Evolutionary conservation across 92 coral and sea anemone genomes (phyloP).

Genomic region (Bergia puertoricense): DNA sequence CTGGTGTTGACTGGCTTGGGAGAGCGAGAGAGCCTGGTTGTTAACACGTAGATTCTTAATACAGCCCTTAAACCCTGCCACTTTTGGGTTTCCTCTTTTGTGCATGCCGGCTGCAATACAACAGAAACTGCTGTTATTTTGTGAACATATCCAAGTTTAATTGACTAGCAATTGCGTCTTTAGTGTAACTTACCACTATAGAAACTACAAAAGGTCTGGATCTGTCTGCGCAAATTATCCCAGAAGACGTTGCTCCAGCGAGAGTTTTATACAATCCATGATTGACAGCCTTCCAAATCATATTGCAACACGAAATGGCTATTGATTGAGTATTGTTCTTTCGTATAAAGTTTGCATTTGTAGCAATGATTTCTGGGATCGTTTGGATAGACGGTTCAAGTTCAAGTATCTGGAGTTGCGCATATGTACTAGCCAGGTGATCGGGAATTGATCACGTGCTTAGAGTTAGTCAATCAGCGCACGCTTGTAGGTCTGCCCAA

Average conservation of each 20-base stretch:
- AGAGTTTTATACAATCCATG: not conserved
- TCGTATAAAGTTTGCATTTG: no score
- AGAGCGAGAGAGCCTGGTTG: not conserved
- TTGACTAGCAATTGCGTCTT: not conserved
- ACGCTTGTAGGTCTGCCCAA: no score
- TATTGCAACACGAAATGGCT: no score
- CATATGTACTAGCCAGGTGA: no score
- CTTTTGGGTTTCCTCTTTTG: conserved; percentile 16
- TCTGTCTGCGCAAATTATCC: not conserved
- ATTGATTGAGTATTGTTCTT: no score
- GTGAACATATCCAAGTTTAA: not conserved
- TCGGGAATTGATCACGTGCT: no score
- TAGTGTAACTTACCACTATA: not conserved
- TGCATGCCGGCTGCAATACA: conserved; percentile 14
- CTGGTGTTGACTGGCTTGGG: not conserved
- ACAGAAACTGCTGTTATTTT: not conserved
- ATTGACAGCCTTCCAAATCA: no score
- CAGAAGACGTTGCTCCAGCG: not conserved
- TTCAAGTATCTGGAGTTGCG: no score
- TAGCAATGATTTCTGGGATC: no score
- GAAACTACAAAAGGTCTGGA: not conserved
- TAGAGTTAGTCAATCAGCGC: no score
- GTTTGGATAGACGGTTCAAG: no score
- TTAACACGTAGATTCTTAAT: not conserved
- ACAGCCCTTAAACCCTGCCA: conserved; percentile 14